A percentile compares a stretch with the other conserved stretches of the same genome.
These are phyloP conservation scores for Halesus radiatus DNA, from an alignment of 1,140 invertebrate species.

Conservation along the genomic window DNA sequence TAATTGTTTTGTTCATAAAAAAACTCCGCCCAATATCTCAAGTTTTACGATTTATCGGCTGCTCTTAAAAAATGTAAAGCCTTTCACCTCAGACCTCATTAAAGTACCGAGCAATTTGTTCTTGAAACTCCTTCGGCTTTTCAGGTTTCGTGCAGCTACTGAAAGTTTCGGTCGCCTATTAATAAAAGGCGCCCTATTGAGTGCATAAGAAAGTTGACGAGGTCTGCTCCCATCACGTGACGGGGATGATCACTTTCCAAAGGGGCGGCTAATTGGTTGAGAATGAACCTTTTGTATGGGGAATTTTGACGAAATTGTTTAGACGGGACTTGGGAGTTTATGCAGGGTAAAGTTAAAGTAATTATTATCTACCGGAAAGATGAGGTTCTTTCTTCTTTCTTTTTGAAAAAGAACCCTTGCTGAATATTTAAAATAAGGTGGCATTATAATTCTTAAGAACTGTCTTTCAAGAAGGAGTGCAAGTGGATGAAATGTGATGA, in stretches of 20 bases:
- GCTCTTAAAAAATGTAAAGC: no score
- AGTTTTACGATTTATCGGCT: no score
- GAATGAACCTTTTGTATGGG: conserved; percentile 11
- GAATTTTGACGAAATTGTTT: conserved; percentile 24
- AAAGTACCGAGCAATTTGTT: neutral
- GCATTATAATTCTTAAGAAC: no score
- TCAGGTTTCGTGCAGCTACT: neutral
- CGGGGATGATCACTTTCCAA: conserved; percentile 4
- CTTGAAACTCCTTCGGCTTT: neutral
- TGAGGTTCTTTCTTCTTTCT: neutral
- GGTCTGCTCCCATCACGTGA: neutral
- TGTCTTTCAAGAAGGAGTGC: no score
- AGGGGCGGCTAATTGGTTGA: neutral
- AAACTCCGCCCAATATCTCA: no score
- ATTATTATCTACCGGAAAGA: neutral
- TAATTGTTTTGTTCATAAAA: no score
- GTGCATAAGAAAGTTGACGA: conserved; percentile 29
- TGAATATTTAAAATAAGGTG: no score
- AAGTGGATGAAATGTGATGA: no score
- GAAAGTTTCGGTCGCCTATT: neutral
- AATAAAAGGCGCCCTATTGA: conserved; percentile 20
- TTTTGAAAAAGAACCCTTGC: no score
- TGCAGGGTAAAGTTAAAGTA: neutral
- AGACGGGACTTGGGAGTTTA: neutral
- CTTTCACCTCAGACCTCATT: no score